Evolutionary conservation across 2,888 invertebrate species (phyloP).

Genomic region (Geotrupes spiniger): DNA sequence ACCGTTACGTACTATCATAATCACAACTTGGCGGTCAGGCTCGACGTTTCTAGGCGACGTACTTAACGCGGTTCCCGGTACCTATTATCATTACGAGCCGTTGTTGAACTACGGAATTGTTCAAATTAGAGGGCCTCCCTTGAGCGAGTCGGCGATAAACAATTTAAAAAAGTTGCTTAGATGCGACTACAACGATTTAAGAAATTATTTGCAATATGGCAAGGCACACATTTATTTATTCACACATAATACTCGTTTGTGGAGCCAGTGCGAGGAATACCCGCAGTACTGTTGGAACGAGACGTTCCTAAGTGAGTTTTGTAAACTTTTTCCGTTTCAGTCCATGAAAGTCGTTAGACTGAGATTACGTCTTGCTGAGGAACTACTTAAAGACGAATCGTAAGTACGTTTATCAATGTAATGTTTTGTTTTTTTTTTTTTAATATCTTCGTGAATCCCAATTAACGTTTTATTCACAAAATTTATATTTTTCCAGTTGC

Average conservation of each 20-base stretch:
- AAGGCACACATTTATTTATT: conserved; percentile 76
- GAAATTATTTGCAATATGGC: conserved; percentile 75
- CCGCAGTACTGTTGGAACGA: conserved; percentile 66
- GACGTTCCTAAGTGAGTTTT: conserved; percentile 72
- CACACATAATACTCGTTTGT: conserved; percentile 79
- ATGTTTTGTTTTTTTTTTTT: background rate
- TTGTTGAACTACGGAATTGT: conserved; percentile 77
- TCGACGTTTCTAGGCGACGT: conserved; percentile 88
- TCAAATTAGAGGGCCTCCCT: conserved; percentile 73
- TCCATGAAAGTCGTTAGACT: conserved; percentile 84
- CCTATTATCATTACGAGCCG: conserved; percentile 89
- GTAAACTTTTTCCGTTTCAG: conserved; percentile 82
- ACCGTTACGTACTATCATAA: conserved; percentile 72
- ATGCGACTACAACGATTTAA: conserved; percentile 73
- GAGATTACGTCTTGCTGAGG: conserved; percentile 68
- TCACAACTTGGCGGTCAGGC: conserved; percentile 90
- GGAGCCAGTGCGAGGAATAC: conserved; percentile 72
- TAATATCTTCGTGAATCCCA: background rate
- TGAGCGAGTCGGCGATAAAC: conserved; percentile 64
- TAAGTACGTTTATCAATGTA: conserved; percentile 48
- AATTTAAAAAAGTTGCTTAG: conserved; percentile 70
- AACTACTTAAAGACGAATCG: conserved; percentile 68
- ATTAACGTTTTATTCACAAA: too few relatives aligned
- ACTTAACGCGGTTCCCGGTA: conserved; percentile 78
- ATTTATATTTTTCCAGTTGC: too few relatives aligned